These are phyloP conservation scores for Zoanthus solanderi DNA, from an alignment of 92 coral and sea anemone genomes.

Conservation along the genomic window DNA sequence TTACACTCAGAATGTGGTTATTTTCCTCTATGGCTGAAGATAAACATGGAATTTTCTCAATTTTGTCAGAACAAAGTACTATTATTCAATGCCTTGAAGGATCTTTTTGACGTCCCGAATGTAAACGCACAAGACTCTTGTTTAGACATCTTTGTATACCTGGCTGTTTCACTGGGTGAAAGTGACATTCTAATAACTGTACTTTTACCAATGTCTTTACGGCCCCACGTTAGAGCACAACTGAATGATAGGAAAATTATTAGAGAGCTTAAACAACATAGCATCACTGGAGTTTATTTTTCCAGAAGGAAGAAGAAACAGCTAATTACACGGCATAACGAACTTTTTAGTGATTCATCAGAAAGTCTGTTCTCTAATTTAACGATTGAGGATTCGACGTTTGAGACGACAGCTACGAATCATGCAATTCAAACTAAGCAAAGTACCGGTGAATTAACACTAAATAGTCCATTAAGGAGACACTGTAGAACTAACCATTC, in stretches of 20 bases:
- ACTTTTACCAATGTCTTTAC: conserved; percentile 65
- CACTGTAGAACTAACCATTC: not conserved
- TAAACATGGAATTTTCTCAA: conserved; percentile 65
- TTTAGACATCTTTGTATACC: conserved; percentile 64
- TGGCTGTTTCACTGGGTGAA: conserved; percentile 83
- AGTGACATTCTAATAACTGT: conserved; percentile 73
- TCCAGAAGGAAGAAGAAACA: conserved; percentile 51
- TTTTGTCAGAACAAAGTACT: conserved; percentile 61
- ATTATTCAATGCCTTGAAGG: conserved; percentile 62
- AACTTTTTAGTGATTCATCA: conserved; percentile 17
- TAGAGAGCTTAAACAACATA: conserved; percentile 51
- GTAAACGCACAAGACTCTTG: conserved; percentile 61
- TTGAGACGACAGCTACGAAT: conserved; percentile 13
- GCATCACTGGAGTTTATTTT: conserved; percentile 76
- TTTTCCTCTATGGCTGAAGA: conserved; percentile 83
- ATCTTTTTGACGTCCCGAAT: conserved; percentile 77
- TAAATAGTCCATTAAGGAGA: not conserved
- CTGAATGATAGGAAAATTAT: conserved; percentile 64
- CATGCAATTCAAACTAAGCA: not conserved
- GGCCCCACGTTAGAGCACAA: conserved; percentile 58
- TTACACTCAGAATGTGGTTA: conserved; percentile 75
- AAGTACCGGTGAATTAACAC: not conserved
- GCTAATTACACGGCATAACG: not conserved
- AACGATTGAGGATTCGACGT: conserved; percentile 7
- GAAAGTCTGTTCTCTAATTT: conserved; percentile 20